phyloP scores from a whole-genome alignment of 1,140 invertebrate species.

The Andricus grossulariae region DNA sequence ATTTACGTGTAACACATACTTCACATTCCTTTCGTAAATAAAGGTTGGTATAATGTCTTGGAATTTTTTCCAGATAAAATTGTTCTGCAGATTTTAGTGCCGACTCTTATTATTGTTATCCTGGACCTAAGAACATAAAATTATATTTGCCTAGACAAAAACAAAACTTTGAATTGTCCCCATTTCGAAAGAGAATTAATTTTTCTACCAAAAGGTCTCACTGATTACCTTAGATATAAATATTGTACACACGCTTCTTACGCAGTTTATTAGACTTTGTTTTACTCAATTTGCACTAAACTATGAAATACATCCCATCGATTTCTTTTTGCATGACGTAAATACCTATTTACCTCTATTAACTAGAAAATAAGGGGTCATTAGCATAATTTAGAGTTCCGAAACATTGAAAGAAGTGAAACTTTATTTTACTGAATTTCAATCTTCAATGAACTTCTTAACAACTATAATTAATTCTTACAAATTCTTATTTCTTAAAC shows the following conservation, averaged over 20 bases:
- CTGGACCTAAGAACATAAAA: not conserved
- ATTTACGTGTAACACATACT: not conserved
- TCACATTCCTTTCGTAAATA: not conserved
- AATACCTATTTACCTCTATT: slow-evolving; percentile 7
- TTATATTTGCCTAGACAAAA: too few species aligned
- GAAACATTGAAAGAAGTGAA: not conserved
- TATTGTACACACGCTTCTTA: too few species aligned
- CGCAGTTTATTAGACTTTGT: too few species aligned
- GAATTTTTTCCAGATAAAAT: not conserved
- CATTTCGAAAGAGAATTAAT: too few species aligned
- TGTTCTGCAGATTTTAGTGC: not conserved
- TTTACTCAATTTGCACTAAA: too few species aligned
- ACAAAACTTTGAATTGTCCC: too few species aligned
- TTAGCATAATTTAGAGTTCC: slow-evolving; percentile 9
- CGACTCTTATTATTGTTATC: not conserved
- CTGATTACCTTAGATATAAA: too few species aligned
- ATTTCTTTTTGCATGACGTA: not conserved
- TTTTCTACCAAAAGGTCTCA: too few species aligned
- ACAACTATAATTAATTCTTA: not conserved
- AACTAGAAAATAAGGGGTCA: slow-evolving; percentile 3
- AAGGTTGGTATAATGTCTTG: not conserved
- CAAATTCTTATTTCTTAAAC: too few species aligned
- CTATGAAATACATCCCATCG: not conserved
- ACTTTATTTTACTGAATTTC: not conserved
- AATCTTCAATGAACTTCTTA: not conserved